phyloP scores from a whole-genome alignment of 64 coral and sea anemone genomes.

The Astreopora myriophthalma region DNA sequence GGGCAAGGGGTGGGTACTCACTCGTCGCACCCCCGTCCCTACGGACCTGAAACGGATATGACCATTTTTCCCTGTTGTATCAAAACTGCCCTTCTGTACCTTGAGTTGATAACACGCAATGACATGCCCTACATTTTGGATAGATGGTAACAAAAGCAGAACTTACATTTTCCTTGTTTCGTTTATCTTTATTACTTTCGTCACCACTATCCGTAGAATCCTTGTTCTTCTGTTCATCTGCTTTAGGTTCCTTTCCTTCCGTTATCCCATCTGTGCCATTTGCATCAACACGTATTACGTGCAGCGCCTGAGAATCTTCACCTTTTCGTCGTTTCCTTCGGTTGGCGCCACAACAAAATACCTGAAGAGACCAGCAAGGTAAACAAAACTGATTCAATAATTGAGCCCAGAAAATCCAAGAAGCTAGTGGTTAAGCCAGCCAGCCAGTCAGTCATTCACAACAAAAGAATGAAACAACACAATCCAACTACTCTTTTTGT shows the following conservation, averaged over 20 bases:
- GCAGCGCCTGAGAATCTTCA: background rate
- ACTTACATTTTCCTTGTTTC: background rate
- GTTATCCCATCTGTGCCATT: background rate
- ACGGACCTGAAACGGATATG: no score
- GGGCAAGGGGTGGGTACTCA: no score
- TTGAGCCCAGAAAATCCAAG: background rate
- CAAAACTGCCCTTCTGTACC: no score
- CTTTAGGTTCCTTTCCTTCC: background rate
- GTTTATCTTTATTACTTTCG: background rate
- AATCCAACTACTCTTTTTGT: no score
- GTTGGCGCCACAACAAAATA: constrained; percentile 48
- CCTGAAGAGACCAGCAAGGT: background rate
- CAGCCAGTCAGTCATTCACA: no score
- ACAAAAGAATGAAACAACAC: no score
- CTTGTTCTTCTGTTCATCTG: background rate
- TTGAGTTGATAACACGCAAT: no score
- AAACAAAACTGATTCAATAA: background rate
- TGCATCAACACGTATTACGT: background rate
- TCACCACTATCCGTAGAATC: background rate
- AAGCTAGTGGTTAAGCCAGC: no score
- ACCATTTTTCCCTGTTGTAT: no score
- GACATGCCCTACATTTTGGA: no score
- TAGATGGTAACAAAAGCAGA: no score
- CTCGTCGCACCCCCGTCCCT: no score
- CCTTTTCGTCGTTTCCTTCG: background rate